Evolutionary conservation across 2,113 vertebrate genomes (phyloP).

Genomic region (Poecilia latipinna): DNA sequence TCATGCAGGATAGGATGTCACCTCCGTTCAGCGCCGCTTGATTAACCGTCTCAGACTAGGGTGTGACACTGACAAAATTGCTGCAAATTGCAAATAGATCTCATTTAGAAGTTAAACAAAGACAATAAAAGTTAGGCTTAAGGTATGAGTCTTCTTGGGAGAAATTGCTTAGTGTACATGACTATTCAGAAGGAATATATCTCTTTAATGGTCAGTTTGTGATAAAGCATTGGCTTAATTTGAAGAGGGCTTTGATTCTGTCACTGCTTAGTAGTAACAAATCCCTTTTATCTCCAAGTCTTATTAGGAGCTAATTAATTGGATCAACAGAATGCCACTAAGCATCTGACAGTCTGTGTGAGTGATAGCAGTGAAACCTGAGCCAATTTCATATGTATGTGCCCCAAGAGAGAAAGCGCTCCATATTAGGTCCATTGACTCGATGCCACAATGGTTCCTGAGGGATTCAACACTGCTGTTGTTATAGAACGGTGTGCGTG

Average conservation of each 20-base stretch:
- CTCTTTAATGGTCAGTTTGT: conserved; percentile 35
- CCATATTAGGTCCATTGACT: conserved; percentile 69
- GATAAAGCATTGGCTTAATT: conserved; percentile 28
- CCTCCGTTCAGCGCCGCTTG: conserved; percentile 47
- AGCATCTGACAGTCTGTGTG: conserved; percentile 72
- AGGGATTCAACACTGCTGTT: conserved; percentile 54
- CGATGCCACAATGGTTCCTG: conserved; percentile 55
- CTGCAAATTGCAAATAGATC: conserved; percentile 25
- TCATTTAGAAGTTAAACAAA: conserved; percentile 13
- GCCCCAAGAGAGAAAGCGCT: conserved; percentile 65
- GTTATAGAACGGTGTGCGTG: conserved; percentile 8
- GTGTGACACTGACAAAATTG: conserved; percentile 19
- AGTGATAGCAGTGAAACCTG: conserved; percentile 70
- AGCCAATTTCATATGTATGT: conserved; percentile 51
- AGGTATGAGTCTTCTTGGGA: background rate
- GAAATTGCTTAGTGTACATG: background rate
- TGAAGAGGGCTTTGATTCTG: conserved; percentile 54
- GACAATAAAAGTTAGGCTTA: background rate
- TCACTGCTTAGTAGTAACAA: conserved; percentile 51
- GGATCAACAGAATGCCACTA: conserved; percentile 71
- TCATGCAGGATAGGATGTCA: conserved; percentile 59
- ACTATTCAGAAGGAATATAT: background rate
- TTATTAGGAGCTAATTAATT: conserved; percentile 76
- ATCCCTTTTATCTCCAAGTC: conserved; percentile 51
- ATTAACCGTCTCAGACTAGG: conserved; percentile 62